phyloP scores from a whole-genome alignment of 2,113 vertebrate genomes.

The Leptodactylus fuscus region DNA sequence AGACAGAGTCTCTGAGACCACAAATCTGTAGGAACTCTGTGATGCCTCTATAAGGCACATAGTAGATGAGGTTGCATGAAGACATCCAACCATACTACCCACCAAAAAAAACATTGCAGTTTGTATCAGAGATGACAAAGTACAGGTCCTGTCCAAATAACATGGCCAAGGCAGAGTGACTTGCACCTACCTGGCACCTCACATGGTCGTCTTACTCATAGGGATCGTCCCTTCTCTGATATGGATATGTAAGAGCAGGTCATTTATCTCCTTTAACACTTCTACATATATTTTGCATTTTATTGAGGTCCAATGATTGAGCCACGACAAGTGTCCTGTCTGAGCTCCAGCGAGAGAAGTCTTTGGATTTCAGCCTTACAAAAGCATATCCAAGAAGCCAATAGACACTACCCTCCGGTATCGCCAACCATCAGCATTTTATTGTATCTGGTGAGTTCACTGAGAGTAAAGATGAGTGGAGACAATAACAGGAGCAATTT shows the following conservation, averaged over 20 bases:
- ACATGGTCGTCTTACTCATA: no score
- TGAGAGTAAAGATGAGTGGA: background rate
- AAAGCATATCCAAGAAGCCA: constrained; percentile 72
- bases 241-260: no score
- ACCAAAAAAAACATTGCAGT: no score
- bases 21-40: background rate
- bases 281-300: background rate
- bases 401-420: constrained; percentile 63
- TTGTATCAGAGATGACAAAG: no score
- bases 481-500: no score
- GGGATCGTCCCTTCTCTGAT: no score
- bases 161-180: no score
- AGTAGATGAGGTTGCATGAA: no score
- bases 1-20: no score
- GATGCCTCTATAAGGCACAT: no score
- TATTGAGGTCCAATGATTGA: constrained; percentile 78
- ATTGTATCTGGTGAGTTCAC: constrained; percentile 75
- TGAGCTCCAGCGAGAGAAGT: constrained; percentile 67
- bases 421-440: constrained; percentile 70
- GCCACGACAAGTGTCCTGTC: constrained; percentile 75
- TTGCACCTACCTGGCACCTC: background rate
- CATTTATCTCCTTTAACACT: background rate
- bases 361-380: constrained; percentile 74
- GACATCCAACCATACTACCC: no score
- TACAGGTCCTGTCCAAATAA: no score